Base-by-base conservation (phyloP, 2,888 invertebrate species). In the Halocaridina rubra region DNA sequence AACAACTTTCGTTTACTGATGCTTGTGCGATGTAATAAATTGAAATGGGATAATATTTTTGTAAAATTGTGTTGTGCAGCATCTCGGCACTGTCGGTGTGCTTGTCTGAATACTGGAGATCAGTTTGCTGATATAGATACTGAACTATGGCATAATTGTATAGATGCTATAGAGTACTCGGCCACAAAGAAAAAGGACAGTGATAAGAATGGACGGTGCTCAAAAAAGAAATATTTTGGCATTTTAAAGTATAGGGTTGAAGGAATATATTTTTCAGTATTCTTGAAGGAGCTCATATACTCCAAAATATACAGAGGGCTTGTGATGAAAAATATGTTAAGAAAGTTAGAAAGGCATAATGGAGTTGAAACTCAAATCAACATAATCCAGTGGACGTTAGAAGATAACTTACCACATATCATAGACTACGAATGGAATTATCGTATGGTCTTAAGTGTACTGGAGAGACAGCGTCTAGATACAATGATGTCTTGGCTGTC, bases 401-500 rank as follows among this genome's bases (percentile, higher is more conserved):
- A 64, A 13, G 75, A 84, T 32, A 22, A 5, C 7, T 0, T 80
- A 29, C 79, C 84, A 8, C 57, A 84, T 16, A 67, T 84, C 16
- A 67, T 84, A 64, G 84, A 84, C 53, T 59, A 80, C 57, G 74
- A 29, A n/a, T 84, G 84, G 84, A 61, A 79, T 27, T n/a, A n/a
- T 29, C 64, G 79, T 27, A 80, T 80, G 75, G 57, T 57, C 8
- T 32, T 27, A 29, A 79, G 75, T 67, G 78, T 30, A 0, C 59
- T 77, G 39, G 86, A 88, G 64, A 32, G 86, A 10, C 78, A 77
- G 24, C 76, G 87, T 30, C 74, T 88, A 32, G 87, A 87, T 22
- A 72, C 77, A 3, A 27, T 67, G 16, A 86, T 88, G 86, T 88
- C 88, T 22, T 98, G 98, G 97, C 91, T 99, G 29, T 98, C 98